phyloP scores from a whole-genome alignment of 2,113 vertebrate species.

The Hyaena hyaena region DNA sequence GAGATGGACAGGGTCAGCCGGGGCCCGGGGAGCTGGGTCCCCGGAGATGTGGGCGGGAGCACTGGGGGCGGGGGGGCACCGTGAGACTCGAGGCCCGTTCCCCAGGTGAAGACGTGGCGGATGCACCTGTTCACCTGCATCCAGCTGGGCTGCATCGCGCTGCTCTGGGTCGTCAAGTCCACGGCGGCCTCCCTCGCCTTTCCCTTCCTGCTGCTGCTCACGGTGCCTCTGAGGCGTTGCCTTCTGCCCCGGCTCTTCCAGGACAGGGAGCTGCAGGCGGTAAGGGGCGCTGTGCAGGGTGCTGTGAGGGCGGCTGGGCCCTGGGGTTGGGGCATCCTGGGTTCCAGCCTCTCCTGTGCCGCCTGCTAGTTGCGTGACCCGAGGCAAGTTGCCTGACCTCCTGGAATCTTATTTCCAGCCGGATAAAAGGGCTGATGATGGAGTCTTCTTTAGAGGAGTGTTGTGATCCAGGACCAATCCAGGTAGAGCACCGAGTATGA shows the following conservation, averaged over 20 bases:
- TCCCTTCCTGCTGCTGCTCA: slow-evolving; percentile 98
- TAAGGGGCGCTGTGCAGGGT: slow-evolving; percentile 80
- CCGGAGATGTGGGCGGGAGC: not conserved
- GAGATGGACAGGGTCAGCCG: not conserved
- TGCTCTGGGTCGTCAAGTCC: slow-evolving; percentile 98
- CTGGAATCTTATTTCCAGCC: not conserved
- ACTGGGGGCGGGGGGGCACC: not conserved
- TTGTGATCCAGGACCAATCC: not conserved
- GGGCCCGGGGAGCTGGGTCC: not conserved
- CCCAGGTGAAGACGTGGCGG: slow-evolving; percentile 97
- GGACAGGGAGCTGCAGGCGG: slow-evolving; percentile 96
- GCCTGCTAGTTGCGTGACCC: not conserved
- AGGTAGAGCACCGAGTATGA: not conserved
- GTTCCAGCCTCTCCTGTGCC: not conserved
- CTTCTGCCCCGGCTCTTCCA: slow-evolving; percentile 95
- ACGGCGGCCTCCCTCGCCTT: slow-evolving; percentile 95
- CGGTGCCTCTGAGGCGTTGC: slow-evolving; percentile 95
- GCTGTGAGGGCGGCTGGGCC: not conserved
- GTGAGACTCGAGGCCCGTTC: not conserved
- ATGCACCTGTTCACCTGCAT: slow-evolving; percentile 99
- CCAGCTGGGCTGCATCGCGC: slow-evolving; percentile 94
- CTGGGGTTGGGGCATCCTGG: not conserved
- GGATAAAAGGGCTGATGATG: not conserved
- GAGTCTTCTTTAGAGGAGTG: not conserved
- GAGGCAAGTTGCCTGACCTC: not conserved